Conservation (phyloP, 2,113 vertebrate genomes). For the Chunga burmeisteri region DNA sequence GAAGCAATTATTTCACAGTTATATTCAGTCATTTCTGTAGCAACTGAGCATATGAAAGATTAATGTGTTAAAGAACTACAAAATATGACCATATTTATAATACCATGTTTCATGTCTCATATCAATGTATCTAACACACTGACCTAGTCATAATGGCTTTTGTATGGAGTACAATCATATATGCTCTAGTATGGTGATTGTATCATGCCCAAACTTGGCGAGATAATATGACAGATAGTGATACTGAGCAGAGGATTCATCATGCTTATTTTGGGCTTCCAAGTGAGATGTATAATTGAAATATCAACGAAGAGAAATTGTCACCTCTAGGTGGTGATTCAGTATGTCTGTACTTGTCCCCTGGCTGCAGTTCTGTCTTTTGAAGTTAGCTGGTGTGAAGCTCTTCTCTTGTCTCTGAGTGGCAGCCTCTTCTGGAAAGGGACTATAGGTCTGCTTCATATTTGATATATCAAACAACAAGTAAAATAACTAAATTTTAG, state of each 20-base stretch:
- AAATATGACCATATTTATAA: background rate
- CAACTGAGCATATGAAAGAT: background rate
- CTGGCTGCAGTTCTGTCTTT: background rate
- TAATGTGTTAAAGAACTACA: background rate
- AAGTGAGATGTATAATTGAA: background rate
- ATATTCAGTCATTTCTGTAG: background rate
- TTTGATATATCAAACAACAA: background rate
- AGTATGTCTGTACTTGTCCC: too few species aligned
- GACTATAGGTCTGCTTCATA: background rate
- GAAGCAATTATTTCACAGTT: background rate
- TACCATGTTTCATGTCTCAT: background rate
- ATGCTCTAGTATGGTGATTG: background rate
- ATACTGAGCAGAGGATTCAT: background rate
- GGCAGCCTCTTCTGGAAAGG: background rate
- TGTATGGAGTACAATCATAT: background rate
- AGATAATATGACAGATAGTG: background rate
- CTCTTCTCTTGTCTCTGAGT: background rate
- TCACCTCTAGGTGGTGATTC: background rate
- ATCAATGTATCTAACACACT: background rate
- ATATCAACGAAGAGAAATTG: background rate
- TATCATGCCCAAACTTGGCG: background rate
- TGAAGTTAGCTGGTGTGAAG: background rate
- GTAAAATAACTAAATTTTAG: background rate
- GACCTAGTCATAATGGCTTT: background rate
- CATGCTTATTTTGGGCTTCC: background rate